Base-by-base conservation (phyloP, 1,140 invertebrate genomes). In the Drosophila kanapiae region DNA sequence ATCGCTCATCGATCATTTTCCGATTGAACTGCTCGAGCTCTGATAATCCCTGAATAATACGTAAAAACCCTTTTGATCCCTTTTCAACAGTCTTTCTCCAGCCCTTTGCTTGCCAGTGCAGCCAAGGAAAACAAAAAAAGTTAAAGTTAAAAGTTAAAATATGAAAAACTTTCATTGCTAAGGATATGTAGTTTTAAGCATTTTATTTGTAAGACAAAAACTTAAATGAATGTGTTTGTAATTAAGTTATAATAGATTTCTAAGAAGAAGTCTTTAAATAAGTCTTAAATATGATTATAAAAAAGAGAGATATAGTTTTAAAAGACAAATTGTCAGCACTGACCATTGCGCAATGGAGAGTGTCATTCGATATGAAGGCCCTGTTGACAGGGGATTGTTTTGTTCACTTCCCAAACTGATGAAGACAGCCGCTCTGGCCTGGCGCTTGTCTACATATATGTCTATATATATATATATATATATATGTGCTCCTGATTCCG, bases 351-450 rank as follows among this genome's bases (percentile, higher is more conserved):
- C 76, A 83, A 45, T 80, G 80, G 56, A 80, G 60, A 78, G 85
- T 85, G 82, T 85, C 82, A 85, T 85, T 75, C 61, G 82, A 85
- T 84, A 85, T 84, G 82, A 84, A 85, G 82, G 82, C 77, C 59
- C 68, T 60, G 82, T 58, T 84, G 82, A 85, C 82, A 85, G 82
- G 82, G 56, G 40, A 56, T 45, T 57, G 58, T 38, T 40, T 56
- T 16, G 53, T 56, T 56, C 53, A 9, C 6, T 23, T 23, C 1
- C 51, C 51, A 14, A 54, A 23, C 33, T 47, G 74, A 78, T 65
- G 67, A 75, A 74, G 82, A 78, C 69, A 60, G 53, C 60, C 37
- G 35, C 54, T 10, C 13, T 6, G 29, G 7, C 48, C 59, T 59
- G 69, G 69, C 69, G 67, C 67, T 72, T 58, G 33, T 37, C 38